Conservation (phyloP, 1,140 invertebrate species). For the Drosophila kanapiae region DNA sequence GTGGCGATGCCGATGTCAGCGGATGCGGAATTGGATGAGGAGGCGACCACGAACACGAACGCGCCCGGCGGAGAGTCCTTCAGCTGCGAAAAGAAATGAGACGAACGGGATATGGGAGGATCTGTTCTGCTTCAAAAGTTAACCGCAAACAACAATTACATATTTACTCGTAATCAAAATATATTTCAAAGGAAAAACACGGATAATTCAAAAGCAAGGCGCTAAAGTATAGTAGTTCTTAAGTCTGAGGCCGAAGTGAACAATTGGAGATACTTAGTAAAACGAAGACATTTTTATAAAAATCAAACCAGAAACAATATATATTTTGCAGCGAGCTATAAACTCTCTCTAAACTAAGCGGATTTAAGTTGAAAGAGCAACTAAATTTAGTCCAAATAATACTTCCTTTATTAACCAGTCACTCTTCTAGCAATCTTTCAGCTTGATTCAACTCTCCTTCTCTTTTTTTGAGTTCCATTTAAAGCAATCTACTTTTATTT, state of each 20-base stretch:
- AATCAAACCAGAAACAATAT: constrained; percentile 17
- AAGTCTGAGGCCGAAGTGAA: constrained; percentile 50
- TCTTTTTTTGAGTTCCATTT: neutral
- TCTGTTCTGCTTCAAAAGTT: constrained; percentile 27
- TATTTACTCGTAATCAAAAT: constrained; percentile 75
- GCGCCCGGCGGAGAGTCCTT: constrained; percentile 21
- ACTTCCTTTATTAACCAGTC: neutral
- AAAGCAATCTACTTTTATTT: neutral
- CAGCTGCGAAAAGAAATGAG: constrained; percentile 63
- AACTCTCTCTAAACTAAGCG: constrained; percentile 11
- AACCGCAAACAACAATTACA: constrained; percentile 53
- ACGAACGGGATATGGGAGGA: neutral
- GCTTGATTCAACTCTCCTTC: neutral
- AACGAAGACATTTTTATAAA: constrained; percentile 43
- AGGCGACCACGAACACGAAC: constrained; percentile 8
- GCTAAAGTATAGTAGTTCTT: constrained; percentile 53
- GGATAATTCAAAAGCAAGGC: constrained; percentile 30
- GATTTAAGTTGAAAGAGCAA: constrained; percentile 3
- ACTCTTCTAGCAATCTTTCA: neutral
- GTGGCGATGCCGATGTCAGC: constrained; percentile 8
- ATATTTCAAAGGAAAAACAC: constrained; percentile 19
- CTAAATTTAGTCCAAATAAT: neutral
- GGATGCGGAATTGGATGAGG: constrained; percentile 50
- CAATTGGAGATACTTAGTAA: constrained; percentile 20
- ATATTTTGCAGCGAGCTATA: constrained; percentile 37